Evolutionary conservation across 2,113 vertebrate species (phyloP).

Genomic region (Heteronetta atricapilla): DNA sequence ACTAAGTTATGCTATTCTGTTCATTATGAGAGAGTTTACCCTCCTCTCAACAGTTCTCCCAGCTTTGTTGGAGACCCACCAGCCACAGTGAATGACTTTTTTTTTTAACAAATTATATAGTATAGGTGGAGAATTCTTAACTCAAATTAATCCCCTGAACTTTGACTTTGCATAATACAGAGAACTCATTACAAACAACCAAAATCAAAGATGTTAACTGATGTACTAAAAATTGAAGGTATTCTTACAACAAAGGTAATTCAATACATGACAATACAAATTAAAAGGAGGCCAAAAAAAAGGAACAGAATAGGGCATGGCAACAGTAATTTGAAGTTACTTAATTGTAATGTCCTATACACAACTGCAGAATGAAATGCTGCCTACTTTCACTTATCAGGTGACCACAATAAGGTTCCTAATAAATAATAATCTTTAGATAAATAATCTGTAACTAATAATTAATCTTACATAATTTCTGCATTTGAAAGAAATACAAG

Average conservation of each 20-base stretch:
- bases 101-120: neutral
- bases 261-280: neutral
- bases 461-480: neutral
- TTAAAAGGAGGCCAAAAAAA: neutral
- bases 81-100: neutral
- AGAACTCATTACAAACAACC: neutral
- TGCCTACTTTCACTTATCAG: neutral
- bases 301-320: neutral
- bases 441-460: too few species aligned
- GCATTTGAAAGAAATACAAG: neutral
- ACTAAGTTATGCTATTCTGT: neutral
- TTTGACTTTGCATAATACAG: neutral
- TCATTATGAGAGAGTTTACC: neutral
- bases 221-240: neutral
- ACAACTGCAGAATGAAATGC: neutral
- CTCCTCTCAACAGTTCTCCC: neutral
- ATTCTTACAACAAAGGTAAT: neutral
- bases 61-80: neutral
- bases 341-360: neutral
- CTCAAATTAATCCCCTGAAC: neutral
- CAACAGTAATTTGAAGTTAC: neutral
- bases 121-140: neutral
- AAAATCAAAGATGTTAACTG: neutral
- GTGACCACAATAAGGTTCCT: neutral
- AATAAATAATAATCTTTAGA: too few species aligned